Evolutionary conservation across 2,888 invertebrate genomes (phyloP).

Genomic region (Deilephila porcellus): DNA sequence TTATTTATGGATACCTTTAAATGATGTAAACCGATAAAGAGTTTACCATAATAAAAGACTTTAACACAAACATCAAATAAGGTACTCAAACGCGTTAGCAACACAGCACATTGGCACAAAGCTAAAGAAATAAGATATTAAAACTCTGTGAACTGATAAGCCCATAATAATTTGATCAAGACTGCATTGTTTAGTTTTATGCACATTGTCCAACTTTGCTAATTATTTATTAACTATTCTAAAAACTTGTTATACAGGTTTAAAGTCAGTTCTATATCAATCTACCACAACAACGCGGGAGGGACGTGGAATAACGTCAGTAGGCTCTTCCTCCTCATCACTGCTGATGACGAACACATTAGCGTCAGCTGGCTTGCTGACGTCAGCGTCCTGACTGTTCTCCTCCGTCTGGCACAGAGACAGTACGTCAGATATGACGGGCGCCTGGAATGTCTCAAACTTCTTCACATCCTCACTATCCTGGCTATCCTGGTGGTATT

Average conservation of each 20-base stretch:
- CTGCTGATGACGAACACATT: constrained; percentile 33
- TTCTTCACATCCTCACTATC: constrained; percentile 43
- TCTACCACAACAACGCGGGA: constrained; percentile 67
- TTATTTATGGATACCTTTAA: no score
- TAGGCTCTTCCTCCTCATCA: constrained; percentile 66
- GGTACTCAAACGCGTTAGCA: no score
- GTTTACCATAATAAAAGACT: no score
- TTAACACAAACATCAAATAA: no score
- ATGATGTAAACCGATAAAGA: no score
- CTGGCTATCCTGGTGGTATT: neutral
- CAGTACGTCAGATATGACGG: constrained; percentile 76
- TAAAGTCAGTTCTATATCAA: constrained; percentile 33
- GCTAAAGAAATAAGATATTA: neutral
- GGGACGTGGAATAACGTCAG: constrained; percentile 52
- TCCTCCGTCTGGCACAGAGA: constrained; percentile 66
- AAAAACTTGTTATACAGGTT: neutral
- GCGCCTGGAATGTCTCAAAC: constrained; percentile 53
- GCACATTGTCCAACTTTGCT: neutral
- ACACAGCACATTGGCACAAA: neutral
- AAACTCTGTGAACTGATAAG: neutral
- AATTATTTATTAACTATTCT: neutral
- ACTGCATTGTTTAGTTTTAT: neutral
- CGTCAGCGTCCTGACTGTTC: constrained; percentile 33
- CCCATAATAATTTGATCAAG: neutral
- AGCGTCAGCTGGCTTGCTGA: constrained; percentile 6